Base-by-base conservation (phyloP, 2,888 invertebrate genomes). In the Andrena trimmerana region DNA sequence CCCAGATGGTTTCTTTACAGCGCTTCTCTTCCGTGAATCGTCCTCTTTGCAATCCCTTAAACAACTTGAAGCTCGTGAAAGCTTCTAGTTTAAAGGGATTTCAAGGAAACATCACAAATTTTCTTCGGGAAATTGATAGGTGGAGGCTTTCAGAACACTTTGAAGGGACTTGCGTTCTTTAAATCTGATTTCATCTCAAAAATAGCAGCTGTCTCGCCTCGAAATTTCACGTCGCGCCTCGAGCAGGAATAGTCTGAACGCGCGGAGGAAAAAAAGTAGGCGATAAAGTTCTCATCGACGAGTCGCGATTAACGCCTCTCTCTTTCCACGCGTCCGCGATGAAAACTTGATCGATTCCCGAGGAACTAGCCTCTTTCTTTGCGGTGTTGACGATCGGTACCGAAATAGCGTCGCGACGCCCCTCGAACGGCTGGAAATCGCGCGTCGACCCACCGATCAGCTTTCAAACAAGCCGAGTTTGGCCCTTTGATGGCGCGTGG, bases 301-400 rank as follows among this genome's bases (percentile, higher is more conserved):
- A 13, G 16, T 54, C 62, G 69, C 42, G 78, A 82, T 86, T 78
- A 86, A 72, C 57, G 69, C 16, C 72, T 52, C 70, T 71, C 33
- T 59, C 66, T 48, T 52, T 63, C 50, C 36, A 7, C 7, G 13
- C 62, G 60, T 67, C 1, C 67, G 57, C 72, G 87, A 81, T 78
- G 88, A 87, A 79, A 87, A 74, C 59, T 85, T 85, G 63, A 87
- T 87, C 50, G 81, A 83, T 79, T 20, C 42, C 27, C 50, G 68
- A 42, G 42, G 42, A 27, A 62, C 62, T 31, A 54, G 52, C n/a
- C 42, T 66, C 54, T 62, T 78, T 75, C 71, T 60, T 31, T 20
- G 42, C 52, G 48, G 16, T 27, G 31, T 69, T 8, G 50, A 48
- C 48, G n/a, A 70, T 8, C 8, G n/a, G 31, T 13, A 57, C 31